Conservation (phyloP, 53 echinoderm and acorn worm genomes). For the Glandiceps talaboti region DNA sequence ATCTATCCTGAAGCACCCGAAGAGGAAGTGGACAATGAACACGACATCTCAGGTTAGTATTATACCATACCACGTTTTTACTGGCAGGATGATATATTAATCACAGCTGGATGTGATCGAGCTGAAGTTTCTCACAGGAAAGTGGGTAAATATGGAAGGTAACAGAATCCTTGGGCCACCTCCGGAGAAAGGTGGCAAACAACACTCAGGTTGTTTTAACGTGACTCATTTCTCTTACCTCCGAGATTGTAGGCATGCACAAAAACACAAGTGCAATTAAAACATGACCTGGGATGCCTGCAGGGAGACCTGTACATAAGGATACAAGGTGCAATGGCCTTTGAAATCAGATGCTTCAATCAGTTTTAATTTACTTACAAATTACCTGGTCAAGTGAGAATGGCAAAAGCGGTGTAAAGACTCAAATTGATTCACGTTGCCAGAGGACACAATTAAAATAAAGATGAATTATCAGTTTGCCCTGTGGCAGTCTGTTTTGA, state of each 20-base stretch:
- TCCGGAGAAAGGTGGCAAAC: not conserved
- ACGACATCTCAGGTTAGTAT: not conserved
- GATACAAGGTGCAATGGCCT: not conserved
- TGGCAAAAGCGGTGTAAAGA: not conserved
- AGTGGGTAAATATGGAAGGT: not conserved
- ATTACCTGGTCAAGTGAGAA: not conserved
- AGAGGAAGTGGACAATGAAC: slow-evolving; percentile 42
- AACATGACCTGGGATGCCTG: not conserved
- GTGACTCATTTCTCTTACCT: not conserved
- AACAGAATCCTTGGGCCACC: not conserved
- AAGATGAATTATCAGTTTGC: not conserved
- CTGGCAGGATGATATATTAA: too few relatives aligned
- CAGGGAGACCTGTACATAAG: not conserved
- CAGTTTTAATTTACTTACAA: not conserved
- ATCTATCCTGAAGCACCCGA: slow-evolving; percentile 71
- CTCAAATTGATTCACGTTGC: not conserved
- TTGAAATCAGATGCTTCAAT: not conserved
- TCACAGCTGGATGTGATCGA: too few relatives aligned
- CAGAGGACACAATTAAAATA: not conserved
- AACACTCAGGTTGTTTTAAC: not conserved
- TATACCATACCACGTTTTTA: too few relatives aligned
- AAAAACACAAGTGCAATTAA: not conserved
- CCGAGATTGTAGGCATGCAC: not conserved
- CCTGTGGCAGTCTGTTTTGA: not conserved
- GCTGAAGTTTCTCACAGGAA: not conserved